Percentiles rank a stretch among this genome's conserved stretches.
Evolutionary conservation across 1,140 invertebrate genomes (phyloP).

Genomic region (Formica selysi): DNA sequence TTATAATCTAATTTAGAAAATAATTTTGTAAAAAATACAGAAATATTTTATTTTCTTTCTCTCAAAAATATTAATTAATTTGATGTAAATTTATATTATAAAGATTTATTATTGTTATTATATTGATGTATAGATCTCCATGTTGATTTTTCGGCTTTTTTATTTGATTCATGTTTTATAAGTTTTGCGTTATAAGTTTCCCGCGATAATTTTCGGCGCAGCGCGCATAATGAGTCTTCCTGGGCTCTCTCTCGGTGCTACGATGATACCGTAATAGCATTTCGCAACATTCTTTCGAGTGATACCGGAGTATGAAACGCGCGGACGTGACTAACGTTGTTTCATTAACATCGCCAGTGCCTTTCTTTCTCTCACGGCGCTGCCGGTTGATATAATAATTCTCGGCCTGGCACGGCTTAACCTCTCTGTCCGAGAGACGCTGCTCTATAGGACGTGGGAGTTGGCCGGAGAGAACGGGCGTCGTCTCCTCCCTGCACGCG

Average conservation of each 20-base stretch:
- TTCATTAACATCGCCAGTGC: constrained; percentile 69
- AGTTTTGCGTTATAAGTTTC: background rate
- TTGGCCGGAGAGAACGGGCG: constrained; percentile 78
- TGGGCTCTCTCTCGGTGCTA: background rate
- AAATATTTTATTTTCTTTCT: no score
- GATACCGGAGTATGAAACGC: constrained; percentile 68
- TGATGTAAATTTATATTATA: no score
- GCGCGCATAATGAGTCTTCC: background rate
- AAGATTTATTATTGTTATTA: no score
- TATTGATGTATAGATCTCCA: background rate
- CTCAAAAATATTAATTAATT: no score
- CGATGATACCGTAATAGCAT: constrained; percentile 53
- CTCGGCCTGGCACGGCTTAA: constrained; percentile 28
- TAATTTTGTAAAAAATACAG: no score
- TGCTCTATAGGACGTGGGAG: constrained; percentile 74
- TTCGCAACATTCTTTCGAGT: constrained; percentile 61
- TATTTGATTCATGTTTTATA: background rate
- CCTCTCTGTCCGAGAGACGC: constrained; percentile 57
- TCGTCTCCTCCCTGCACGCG: constrained; percentile 77
- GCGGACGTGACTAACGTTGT: constrained; percentile 73
- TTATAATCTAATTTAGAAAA: no score
- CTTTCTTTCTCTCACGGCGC: constrained; percentile 73
- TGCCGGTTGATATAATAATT: constrained; percentile 74
- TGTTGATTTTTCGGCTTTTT: background rate
- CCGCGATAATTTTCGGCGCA: constrained; percentile 23